Percentiles rank a stretch among this genome's conserved stretches.
phyloP scores from a whole-genome alignment of 2,888 invertebrate genomes.

The Temnothorax unifasciatus region DNA sequence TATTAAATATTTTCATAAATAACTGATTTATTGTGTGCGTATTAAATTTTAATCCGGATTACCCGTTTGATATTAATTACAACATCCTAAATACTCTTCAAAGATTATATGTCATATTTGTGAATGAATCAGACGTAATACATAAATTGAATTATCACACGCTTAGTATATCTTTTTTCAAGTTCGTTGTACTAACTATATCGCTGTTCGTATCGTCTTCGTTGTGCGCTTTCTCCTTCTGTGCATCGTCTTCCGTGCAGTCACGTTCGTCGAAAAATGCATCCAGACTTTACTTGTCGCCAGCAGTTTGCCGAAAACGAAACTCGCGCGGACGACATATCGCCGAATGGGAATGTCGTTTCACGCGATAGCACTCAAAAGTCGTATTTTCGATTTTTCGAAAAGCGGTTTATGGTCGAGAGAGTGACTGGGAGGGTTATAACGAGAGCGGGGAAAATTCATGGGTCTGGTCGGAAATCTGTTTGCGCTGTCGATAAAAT shows the following conservation, averaged over 20 bases:
- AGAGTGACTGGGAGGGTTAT: neutral
- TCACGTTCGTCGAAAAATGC: slow-evolving; percentile 60
- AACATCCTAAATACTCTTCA: neutral
- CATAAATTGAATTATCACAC: neutral
- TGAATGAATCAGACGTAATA: neutral
- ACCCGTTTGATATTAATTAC: neutral
- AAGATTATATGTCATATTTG: neutral
- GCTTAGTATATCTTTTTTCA: slow-evolving; percentile 49
- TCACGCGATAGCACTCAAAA: slow-evolving; percentile 56
- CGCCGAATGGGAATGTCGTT: slow-evolving; percentile 61
- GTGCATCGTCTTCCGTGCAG: slow-evolving; percentile 59
- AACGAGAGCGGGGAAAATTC: slow-evolving; percentile 34
- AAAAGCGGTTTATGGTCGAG: slow-evolving; percentile 32
- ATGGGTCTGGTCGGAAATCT: slow-evolving; percentile 32
- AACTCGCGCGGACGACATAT: slow-evolving; percentile 63
- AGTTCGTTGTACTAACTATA: slow-evolving; percentile 64
- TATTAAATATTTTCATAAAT: slow-evolving; percentile 35
- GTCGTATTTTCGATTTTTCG: slow-evolving; percentile 56
- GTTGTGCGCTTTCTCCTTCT: slow-evolving; percentile 62
- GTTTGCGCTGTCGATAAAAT: slow-evolving; percentile 45
- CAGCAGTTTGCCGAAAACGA: slow-evolving; percentile 66
- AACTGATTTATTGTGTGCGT: neutral
- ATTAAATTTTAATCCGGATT: neutral
- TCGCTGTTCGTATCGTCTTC: slow-evolving; percentile 59
- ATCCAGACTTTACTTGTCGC: slow-evolving; percentile 62